Conservation (phyloP, 2,797 vertebrate genomes). For the Rhynchonycteris naso region DNA sequence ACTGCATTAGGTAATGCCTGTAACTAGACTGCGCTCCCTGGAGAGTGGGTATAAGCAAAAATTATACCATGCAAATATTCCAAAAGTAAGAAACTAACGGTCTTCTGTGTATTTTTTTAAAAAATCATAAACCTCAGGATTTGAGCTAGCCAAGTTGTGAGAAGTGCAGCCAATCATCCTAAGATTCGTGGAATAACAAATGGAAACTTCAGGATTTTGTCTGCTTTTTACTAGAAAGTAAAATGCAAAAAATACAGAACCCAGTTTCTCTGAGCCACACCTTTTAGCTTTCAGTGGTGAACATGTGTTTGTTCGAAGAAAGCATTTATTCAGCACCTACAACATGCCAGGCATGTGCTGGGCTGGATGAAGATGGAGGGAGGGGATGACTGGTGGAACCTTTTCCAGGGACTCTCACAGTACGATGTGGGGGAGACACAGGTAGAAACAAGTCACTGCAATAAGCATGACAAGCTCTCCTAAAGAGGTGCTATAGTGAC, state of each 20-base stretch:
- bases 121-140: conserved; percentile 47
- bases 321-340: background rate
- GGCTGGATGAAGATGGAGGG: background rate
- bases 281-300: background rate
- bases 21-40: background rate
- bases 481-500: too few relatives aligned
- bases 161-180: background rate
- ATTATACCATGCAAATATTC: conserved; percentile 8
- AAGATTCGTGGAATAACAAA: background rate
- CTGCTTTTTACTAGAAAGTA: conserved; percentile 43
- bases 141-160: conserved; percentile 15
- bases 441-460: background rate
- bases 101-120: background rate
- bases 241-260: conserved; percentile 21
- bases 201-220: conserved; percentile 27
- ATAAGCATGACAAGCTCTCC: background rate
- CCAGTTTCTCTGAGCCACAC: background rate
- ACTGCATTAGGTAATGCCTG: conserved; percentile 35
- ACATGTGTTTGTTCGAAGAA: background rate
- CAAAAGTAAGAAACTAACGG: background rate
- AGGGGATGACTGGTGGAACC: background rate
- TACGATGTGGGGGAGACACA: background rate
- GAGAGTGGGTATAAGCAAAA: background rate
- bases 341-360: background rate
- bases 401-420: background rate